A percentile compares a stretch with the other conserved stretches of the same genome.
phyloP scores from a whole-genome alignment of 2,113 vertebrate genomes.

The Lonchura striata region DNA sequence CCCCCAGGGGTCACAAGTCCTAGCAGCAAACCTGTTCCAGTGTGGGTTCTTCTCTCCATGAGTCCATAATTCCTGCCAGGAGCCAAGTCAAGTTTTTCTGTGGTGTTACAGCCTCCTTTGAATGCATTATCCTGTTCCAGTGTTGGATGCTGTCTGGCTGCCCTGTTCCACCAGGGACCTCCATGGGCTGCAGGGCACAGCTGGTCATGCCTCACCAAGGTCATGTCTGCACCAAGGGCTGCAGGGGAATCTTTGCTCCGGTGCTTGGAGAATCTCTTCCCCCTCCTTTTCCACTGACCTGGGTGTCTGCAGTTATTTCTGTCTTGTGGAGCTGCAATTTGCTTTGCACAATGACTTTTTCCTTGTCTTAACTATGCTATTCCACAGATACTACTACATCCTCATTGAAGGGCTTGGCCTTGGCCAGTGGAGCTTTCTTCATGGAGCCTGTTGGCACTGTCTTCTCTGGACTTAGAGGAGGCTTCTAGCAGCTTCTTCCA shows the following conservation, averaged over 20 bases:
- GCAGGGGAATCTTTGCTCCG: neutral
- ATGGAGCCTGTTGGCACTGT: neutral
- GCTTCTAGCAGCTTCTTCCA: neutral
- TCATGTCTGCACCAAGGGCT: neutral
- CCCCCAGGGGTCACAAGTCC: neutral
- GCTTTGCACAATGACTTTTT: neutral
- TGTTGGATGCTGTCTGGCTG: accelerated
- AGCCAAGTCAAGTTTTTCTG: neutral
- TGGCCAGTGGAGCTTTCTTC: neutral
- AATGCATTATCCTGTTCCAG: accelerated
- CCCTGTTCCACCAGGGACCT: too few species aligned
- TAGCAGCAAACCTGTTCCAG: neutral
- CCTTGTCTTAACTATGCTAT: neutral
- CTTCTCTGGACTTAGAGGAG: neutral
- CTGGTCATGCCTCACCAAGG: neutral
- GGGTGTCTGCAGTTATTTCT: neutral
- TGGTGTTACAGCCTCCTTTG: neutral
- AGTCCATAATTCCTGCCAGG: neutral
- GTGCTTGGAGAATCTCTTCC: neutral
- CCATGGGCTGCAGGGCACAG: neutral
- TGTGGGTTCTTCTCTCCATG: neutral
- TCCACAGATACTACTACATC: accelerated
- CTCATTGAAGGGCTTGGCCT: neutral
- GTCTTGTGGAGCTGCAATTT: neutral
- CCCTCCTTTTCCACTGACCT: neutral